Conservation (phyloP, 2,797 vertebrate genomes). For the Phaenicophaeus curvirostris region DNA sequence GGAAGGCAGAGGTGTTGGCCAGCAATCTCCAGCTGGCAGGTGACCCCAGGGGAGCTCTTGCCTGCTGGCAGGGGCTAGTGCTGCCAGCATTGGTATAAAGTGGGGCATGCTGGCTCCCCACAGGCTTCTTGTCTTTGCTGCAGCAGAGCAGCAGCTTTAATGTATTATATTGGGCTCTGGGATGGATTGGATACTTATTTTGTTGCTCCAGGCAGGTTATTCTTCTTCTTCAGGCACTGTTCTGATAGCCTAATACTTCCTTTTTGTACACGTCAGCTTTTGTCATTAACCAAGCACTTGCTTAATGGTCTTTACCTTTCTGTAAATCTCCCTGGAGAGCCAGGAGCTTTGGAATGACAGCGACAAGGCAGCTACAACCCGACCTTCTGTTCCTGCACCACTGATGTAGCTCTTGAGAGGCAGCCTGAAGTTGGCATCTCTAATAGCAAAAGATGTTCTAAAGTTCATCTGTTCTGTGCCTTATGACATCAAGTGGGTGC, state of each 20-base stretch:
- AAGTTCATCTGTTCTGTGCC: neutral
- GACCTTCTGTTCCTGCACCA: neutral
- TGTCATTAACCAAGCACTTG: neutral
- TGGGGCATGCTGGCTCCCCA: neutral
- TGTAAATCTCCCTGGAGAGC: neutral
- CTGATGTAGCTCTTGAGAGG: rapidly evolving
- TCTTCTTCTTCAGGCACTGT: neutral
- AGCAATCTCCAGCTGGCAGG: neutral
- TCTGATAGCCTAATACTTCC: neutral
- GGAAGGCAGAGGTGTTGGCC: neutral
- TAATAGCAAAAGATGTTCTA: neutral
- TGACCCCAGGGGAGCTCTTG: neutral
- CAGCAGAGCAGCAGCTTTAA: neutral
- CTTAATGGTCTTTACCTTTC: neutral
- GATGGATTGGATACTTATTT: neutral
- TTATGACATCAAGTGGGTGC: neutral
- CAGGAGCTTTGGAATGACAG: neutral
- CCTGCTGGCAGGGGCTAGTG: neutral
- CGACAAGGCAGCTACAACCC: neutral
- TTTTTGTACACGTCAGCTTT: neutral
- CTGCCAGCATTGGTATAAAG: neutral
- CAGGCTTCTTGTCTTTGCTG: neutral
- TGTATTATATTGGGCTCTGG: neutral
- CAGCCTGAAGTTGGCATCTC: neutral
- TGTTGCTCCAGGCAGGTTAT: neutral